Base-by-base conservation (phyloP, 2,797 vertebrate species). In the Liparis tanakae region DNA sequence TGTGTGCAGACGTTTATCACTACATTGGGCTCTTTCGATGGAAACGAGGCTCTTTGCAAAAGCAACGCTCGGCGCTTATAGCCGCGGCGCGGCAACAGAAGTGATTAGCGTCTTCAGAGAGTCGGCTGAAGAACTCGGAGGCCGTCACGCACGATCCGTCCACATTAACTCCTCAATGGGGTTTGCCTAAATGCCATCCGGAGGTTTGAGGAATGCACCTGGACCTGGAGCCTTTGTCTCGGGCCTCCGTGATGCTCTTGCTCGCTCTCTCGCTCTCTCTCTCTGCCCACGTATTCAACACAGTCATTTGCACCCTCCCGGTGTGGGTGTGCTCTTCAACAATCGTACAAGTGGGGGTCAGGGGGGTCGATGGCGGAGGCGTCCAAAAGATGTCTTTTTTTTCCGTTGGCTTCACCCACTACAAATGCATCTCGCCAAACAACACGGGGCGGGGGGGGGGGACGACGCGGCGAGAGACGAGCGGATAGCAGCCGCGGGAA, bases 271-370 rank as follows among this genome's bases (percentile, higher is more conserved):
- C 25, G n/a, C 76, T 73, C 37, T 50, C 15, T 63, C 63, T 80
- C 57, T 65, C 89, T 81, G 68, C 91, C 90, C 89, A 92, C 88
- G 36, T 89, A 85, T 83, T 75, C 81, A 83, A 89, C 87, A 86
- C 76, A 80, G 83, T 80, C 73, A 81, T 80, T 83, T 79, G 83
- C 76, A 81, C 68, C 76, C 77, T 75, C 51, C 69, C 71, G 83
- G 72, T 69, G 91, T 92, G 88, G 90, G 91, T 50, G 86, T 73
- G 81, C 83, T 85, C 88, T 89, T 88, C 71, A 81, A 87, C 25
- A 80, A 83, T 72, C 70, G 70, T 66, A 66, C 71, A 62, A 85
- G 78, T 30, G n/a, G 75, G 79, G 79, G 88, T 85, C 85, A 62
- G 34, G 51, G 51, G 41, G 88, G 82, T 91, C 86, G 88, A 66